A percentile compares a stretch with the other conserved stretches of the same genome.
Evolutionary conservation across 2,797 vertebrate species (phyloP).

Genomic region (Capromys pilorides): DNA sequence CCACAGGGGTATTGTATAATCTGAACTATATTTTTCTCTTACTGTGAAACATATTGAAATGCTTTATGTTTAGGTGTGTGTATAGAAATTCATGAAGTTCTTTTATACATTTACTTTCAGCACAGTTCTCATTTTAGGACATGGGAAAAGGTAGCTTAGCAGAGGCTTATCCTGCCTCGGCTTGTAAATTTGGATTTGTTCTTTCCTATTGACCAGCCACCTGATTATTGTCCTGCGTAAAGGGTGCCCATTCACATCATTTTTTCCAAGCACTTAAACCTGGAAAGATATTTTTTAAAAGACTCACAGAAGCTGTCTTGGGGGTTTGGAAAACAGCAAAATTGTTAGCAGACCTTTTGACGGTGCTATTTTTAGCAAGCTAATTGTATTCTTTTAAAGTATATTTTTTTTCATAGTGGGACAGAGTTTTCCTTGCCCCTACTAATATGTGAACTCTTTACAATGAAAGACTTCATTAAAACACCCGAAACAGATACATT

Average conservation of each 20-base stretch:
- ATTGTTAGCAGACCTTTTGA: constrained; percentile 72
- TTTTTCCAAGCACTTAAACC: constrained; percentile 80
- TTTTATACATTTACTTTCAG: constrained; percentile 15
- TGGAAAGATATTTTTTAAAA: constrained; percentile 80
- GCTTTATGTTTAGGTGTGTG: constrained; percentile 71
- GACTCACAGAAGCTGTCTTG: constrained; percentile 68
- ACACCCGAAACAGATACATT: constrained; percentile 53
- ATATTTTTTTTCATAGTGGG: constrained; percentile 65
- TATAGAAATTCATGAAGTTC: constrained; percentile 67
- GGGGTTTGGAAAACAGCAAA: constrained; percentile 78
- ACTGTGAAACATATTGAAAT: constrained; percentile 71
- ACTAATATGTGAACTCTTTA: constrained; percentile 70
- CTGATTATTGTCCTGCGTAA: constrained; percentile 72
- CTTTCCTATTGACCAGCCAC: constrained; percentile 76
- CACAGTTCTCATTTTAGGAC: constrained; percentile 40
- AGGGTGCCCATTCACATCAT: constrained; percentile 74
- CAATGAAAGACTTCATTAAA: constrained; percentile 73
- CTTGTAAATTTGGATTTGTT: constrained; percentile 69
- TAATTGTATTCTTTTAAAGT: constrained; percentile 82
- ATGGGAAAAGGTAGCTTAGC: constrained; percentile 43
- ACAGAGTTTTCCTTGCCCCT: constrained; percentile 65
- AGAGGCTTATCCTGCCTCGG: constrained; percentile 54
- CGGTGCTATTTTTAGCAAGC: constrained; percentile 74
- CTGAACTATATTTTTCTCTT: constrained; percentile 66
- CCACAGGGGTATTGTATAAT: constrained; percentile 55